phyloP scores from a whole-genome alignment of 2,797 vertebrate species.

The Megalops cyprinoides region DNA sequence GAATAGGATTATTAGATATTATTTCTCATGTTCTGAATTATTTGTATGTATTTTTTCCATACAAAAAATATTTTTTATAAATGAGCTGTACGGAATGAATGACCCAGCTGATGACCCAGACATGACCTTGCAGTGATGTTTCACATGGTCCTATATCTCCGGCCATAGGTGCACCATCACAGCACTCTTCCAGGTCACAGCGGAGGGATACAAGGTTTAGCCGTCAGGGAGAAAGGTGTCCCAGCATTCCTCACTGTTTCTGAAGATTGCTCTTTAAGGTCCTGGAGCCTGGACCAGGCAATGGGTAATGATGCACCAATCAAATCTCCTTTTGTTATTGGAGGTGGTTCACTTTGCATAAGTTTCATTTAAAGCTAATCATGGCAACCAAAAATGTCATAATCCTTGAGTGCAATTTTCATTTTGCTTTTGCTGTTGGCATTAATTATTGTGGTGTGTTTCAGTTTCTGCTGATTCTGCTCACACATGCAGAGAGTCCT shows the following conservation, averaged over 20 bases:
- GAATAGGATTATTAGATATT: too few relatives aligned
- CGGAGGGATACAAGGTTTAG: conserved; percentile 66
- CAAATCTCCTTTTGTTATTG: background rate
- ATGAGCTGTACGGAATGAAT: too few relatives aligned
- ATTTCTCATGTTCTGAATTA: too few relatives aligned
- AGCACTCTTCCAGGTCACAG: conserved; percentile 75
- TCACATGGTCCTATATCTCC: background rate
- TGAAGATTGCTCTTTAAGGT: conserved; percentile 70
- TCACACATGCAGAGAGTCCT: conserved; percentile 44
- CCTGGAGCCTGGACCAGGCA: conserved; percentile 67
- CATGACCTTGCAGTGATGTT: too few relatives aligned
- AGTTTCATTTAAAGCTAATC: background rate
- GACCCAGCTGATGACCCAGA: too few relatives aligned
- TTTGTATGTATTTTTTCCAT: too few relatives aligned
- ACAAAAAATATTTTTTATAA: too few relatives aligned
- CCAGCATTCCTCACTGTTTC: conserved; percentile 75
- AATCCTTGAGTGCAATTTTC: too few relatives aligned
- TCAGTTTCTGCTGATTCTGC: background rate
- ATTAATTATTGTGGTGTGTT: too few relatives aligned
- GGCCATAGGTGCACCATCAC: conserved; percentile 75
- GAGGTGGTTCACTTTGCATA: background rate
- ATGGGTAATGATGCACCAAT: conserved; percentile 52
- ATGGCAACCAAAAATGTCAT: too few relatives aligned
- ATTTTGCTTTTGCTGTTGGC: background rate
- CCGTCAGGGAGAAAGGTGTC: conserved; percentile 45